Evolutionary conservation across 2,113 vertebrate species (phyloP), one percentile per base, ranked within the genome.

Genomic region (Anseranas semipalmata): DNA sequence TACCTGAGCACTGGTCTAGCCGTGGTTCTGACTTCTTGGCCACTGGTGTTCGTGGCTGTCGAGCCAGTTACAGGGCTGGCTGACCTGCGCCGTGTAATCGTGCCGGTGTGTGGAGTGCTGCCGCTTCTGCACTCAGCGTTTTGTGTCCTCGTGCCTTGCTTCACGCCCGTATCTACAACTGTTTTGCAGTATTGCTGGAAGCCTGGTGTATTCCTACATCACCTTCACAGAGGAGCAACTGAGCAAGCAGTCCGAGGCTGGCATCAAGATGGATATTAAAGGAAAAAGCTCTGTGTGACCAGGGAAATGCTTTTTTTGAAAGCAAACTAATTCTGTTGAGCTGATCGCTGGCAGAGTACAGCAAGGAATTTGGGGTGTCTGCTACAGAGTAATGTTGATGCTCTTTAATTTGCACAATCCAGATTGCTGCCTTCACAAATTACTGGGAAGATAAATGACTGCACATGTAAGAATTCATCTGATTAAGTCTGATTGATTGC

Each of bases 151-250:
- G 41, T 52, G 50, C 50, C 24, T 52, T 12, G 24, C 50, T 27
- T 27, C 50, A 52, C 24, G 24, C 24, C 24, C 14, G 14, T 52
- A 7, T 27, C 50, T 14, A 12, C 22, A 14, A 52, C 50, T 72
- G 30, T 63, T 15, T 83, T 97, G 83, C 97, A 99, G 99, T 94
- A 99, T 99, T 93, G 99, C 99, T 17, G 99, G 99, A 18, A 99
- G 99, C 92, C 98, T 99, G 98, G 99, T 99, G 56, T 99, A 99
- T 73, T 99, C 99, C 55, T 99, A 99, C 88, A 99, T 99, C 97
- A 99, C 98, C 11, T 99, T 99, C 97, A 98, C 98, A 3, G 99
- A 99, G 94, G 99, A 99, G 82, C 99, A 99, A 37, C 88, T 96
- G 86, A 99, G 79, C 98, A 99, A 99, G 97, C 98, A 97, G 72